Evolutionary conservation across 2,888 invertebrate genomes (phyloP).

Genomic region (Drosophila histrio): DNA sequence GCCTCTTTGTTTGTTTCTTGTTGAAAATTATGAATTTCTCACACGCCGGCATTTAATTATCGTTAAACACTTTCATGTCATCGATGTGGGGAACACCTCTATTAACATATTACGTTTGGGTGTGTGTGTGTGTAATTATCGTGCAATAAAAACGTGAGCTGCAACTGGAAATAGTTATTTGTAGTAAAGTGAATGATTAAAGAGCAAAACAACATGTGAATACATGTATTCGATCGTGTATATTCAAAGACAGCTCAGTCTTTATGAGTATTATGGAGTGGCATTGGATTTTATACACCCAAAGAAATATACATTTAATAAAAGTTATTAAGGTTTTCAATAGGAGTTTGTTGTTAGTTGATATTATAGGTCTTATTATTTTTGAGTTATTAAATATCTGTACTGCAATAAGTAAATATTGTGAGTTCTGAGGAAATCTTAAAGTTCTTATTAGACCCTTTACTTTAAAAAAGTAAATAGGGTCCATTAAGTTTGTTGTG

Average conservation of each 20-base stretch:
- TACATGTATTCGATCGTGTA: conserved; percentile 10
- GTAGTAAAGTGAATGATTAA: background rate
- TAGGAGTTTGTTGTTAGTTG: too few relatives aligned
- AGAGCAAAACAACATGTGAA: background rate
- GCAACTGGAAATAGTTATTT: conserved; percentile 47
- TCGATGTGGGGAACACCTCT: conserved; percentile 52
- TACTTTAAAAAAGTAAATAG: too few relatives aligned
- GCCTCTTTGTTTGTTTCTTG: background rate
- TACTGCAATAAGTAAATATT: too few relatives aligned
- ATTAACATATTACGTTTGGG: conserved; percentile 53
- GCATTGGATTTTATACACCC: background rate
- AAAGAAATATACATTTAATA: background rate
- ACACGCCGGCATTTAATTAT: conserved; percentile 71
- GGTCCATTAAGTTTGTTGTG: too few relatives aligned
- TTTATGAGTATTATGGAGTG: background rate
- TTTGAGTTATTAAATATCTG: too few relatives aligned
- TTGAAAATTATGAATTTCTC: conserved; percentile 65
- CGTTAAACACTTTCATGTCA: conserved; percentile 65
- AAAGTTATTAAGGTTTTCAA: background rate
- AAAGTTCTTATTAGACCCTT: too few relatives aligned
- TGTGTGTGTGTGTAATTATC: conserved; percentile 53
- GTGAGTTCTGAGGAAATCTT: too few relatives aligned
- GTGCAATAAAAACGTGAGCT: conserved; percentile 68
- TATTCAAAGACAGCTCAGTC: conserved; percentile 1
- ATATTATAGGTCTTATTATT: too few relatives aligned